Evolutionary conservation across 2,113 vertebrate species (phyloP), one percentile per base, ranked within the genome.

Genomic region (Apus apus): DNA sequence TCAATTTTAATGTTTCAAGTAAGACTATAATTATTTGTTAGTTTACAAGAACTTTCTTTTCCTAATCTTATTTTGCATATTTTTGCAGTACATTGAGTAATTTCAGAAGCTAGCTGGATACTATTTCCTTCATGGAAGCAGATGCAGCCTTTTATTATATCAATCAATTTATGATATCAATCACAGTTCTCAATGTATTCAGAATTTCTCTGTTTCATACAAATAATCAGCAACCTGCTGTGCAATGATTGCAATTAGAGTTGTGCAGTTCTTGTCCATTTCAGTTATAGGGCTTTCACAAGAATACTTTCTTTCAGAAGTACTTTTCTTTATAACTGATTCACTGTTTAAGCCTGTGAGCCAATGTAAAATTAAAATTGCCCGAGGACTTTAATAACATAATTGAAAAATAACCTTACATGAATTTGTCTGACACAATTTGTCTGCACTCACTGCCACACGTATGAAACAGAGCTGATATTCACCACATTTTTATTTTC

Each of bases 201-300:
- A 91, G 13, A 73, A 38, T 80, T 97, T 73, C 76, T 91, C 75
- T 73, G 43, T 96, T 96, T 93, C 38, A 94, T 73, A 95, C 94
- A 81, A 97, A 96, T 96, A 97, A 97, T 80, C 91, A 95, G 90
- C 92, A 90, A 78, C 43, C 94, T 79, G 67, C 75, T 51, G 96
- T 81, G 56, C 51, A 87, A 26, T 94, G 79, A 96, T 94, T 96
- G 61, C 48, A 96, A 84, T 96, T 95, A 97, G 94, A 90, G 92
- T 92, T 82, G 82, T 82, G 66, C 23, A 96, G 93, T 96, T 88
- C 90, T 91, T 87, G 87, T 58, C 65, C 72, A 5, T 96, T 96
- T 90, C 58, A 82, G 88, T 83, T 70, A 54, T 9, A 57, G n/a
- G 54, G 66, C 64, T 76, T 85, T 91, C 62, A 90, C 19, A 50